Base-by-base conservation (phyloP, 2,888 invertebrate genomes). In the Phrixothrix hirtus region DNA sequence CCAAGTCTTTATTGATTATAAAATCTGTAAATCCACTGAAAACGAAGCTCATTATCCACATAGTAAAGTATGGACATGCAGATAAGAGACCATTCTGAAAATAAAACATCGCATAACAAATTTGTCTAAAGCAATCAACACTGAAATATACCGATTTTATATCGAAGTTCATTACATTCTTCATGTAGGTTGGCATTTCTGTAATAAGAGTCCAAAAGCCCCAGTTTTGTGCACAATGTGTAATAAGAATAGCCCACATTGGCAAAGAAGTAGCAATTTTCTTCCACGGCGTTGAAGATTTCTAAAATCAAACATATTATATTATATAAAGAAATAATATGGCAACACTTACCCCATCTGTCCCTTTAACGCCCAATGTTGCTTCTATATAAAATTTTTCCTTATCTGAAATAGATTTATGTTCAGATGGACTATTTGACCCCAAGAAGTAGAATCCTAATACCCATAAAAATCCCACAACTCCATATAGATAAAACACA, bases 201-300 rank as follows among this genome's bases (percentile, higher is more conserved):
- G 90, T 89, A 0, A 91, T 77, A 13, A 92, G 76, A 16, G 89
- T 89, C 86, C 89, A 91, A 74, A 88, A 90, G 13, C 90, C 90
- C 81, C 89, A 86, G 63, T 82, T 84, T 62, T 90, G 87, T 0
- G 86, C 83, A 57, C 84, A 82, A 67, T 91, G 90, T 0, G 85
- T 83, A 1, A 86, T 66, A 1, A 88, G 70, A 1, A 91, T 77
- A 0, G 89, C 85, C 82, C 86, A 84, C 68, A 92, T 87, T 0
- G 92, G 88, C 13, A 84, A 65, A 0, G 89, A 89, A 0, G 84
- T 87, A 34, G 86, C 75, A 54, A 93, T 88, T 3, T 82, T 76
- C 39, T 73, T 73, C 91, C 91, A 92, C 0, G 92, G 92, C 1
- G 86, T 88, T 7, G 78, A 67, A 59, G 79, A 10, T 27, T 41